Base-by-base conservation (phyloP, 2,113 vertebrate genomes). In the Ammospiza nelsoni region DNA sequence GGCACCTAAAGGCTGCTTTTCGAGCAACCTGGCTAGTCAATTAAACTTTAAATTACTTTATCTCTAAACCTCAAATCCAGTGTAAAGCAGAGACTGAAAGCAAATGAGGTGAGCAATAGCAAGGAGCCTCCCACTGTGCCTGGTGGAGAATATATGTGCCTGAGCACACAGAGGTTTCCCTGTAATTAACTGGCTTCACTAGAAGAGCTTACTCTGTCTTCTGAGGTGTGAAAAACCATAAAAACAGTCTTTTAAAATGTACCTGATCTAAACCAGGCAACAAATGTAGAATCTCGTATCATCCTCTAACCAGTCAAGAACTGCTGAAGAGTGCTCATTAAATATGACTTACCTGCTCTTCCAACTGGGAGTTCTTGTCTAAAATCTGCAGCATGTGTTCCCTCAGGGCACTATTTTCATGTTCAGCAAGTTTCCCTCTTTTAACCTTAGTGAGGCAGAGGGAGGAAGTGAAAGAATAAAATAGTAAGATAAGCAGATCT, bases 361-460 rank as follows among this genome's bases (percentile, higher is more conserved):
- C 98, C 75, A 99, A 7, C 17, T n/a, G 97, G 78, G 96, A 95
- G 69, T 98, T 99, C 96, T 97, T 98, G 84, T 98, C 98, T 93
- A 98, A 96, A 93, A 99, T 98, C 68, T 98, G 98, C 43, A 98
- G 97, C 97, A 99, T 98, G 88, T 99, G 98, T 74, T 98, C 98
- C 83, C 94, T 98, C 69, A 99, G 93, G 78, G 98, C 98, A 4
- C 84, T 54, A 22, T 98, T 97, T 81, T 98, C 98, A 44, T 99
- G 98, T 48, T 98, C 96, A 17, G 96, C 95, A 73, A 99, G 97
- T 61, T 97, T 97, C 12, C 92, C 96, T 96, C 98, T 97, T 97
- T 98, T 99, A 59, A 97, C 98, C 98, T 99, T 86, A 62, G 62
- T 81, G 35, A 92, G 41, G 44, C 22, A 91, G 44, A 89, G 54